Evolutionary conservation across 2,888 invertebrate species (phyloP), one percentile per base, ranked within the genome.

Genomic region (Philaethria dido): DNA sequence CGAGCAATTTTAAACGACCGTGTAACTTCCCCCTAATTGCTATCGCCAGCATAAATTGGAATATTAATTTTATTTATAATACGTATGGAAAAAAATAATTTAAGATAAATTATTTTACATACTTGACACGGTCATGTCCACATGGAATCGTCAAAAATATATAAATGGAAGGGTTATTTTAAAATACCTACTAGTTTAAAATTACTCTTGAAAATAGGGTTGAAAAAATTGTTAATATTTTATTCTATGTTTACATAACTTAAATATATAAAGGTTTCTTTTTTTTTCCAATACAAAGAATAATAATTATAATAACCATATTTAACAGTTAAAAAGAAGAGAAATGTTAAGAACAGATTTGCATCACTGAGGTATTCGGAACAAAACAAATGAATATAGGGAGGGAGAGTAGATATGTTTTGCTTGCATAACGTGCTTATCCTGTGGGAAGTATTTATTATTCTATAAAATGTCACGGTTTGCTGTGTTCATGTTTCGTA

Each of bases 21-120:
- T 64, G 63, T 61, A 64, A 69, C 29, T 71, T 64, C 59, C 69
- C 63, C 18, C 60, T 69, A 69, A 69, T 69, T 69, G 63, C 67
- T 45, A 48, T 33, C 59, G 45, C 45, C 29, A 42, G 33, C 44
- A 45, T 29, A 45, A 16, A 11, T 59, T 59, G 25, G 36, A 57
- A 57, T 59, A 39, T 1, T 42, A 48, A 64, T 25, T 22, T 39
- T 13, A 33, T 33, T 8, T 20, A 48, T 44, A 50, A 4, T 29
- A 50, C n/a, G n/a, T 50, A 50, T 0, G 25, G 25, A n/a, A 48
- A 6, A 39, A 50, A 0, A 9, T 50, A n/a, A 9, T 25, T 50
- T 8, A 25, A 25, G 8, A 50, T 25, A 25, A n/a, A 50, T 25
- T 50, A 39, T 13, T 1, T 39, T 13, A 13, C 39, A 13, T 39